Evolutionary conservation across 2,888 invertebrate genomes (phyloP), one percentile per base, ranked within the genome.

Genomic region (Platypus cylindrus): DNA sequence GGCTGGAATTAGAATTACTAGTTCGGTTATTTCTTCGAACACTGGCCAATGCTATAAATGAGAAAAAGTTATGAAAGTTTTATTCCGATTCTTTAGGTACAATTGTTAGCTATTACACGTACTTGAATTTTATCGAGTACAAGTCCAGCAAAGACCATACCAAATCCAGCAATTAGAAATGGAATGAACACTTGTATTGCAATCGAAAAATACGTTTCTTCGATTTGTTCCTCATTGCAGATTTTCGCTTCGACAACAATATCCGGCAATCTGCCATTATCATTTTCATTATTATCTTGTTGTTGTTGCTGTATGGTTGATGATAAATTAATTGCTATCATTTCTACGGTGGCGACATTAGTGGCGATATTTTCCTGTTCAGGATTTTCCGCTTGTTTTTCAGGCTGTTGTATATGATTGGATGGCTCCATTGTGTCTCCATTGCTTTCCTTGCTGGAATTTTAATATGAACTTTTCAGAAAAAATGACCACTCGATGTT

Each of bases 101-200:
- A 7, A 7, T 7, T 20, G 5, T n/a, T n/a, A n/a, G n/a, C n/a
- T n/a, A n/a, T n/a, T n/a, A n/a, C n/a, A n/a, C 7, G 5, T 59
- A 76, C 77, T 66, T 79, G 78, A 44, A 81, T 80, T 47, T 67
- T 62, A 56, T 81, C 79, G 37, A 83, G 65, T 25, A 81, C 77
- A 40, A 81, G 62, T 33, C 83, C 83, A 40, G 83, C 82, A 41
- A 74, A 75, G 17, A 84, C 82, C 74, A 79, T 83, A 29, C 82
- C 82, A 52, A 79, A 69, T 16, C 82, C 82, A 41, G 82, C 81
- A 37, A 83, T 70, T 37, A 81, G 63, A 57, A 79, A 81, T 12
- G 82, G 82, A 51, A 72, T 68, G 48, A 70, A 68, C 20, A 83
- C 78, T 64, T 83, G 75, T 44, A 75, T 64, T 17, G 71, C 67